Conservation (phyloP, 2,113 vertebrate genomes). For the Pavo muticus region DNA sequence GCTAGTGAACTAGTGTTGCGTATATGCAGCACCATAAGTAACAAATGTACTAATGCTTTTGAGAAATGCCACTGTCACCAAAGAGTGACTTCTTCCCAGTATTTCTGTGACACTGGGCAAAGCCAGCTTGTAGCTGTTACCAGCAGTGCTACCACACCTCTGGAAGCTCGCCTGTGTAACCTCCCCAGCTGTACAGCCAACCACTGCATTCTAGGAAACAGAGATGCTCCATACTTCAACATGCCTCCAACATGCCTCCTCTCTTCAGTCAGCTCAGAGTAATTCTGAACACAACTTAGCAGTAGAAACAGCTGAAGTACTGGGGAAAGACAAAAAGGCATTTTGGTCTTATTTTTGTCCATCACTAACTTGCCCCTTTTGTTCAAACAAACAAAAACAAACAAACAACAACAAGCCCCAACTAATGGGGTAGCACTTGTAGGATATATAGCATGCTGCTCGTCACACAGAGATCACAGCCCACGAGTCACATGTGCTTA, state of each 20-base stretch:
- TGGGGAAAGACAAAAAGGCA: not conserved
- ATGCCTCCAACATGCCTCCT: not conserved
- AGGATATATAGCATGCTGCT: not conserved
- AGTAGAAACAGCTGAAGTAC: not conserved
- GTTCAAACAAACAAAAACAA: too few relatives aligned
- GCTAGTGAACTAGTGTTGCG: not conserved
- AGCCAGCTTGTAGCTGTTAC: not conserved
- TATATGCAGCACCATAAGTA: not conserved
- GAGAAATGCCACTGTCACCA: not conserved
- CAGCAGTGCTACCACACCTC: not conserved
- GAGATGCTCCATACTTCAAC: not conserved
- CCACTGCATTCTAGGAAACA: not conserved
- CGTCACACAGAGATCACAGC: not conserved
- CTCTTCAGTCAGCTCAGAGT: not conserved
- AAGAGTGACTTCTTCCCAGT: not conserved
- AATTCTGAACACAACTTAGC: not conserved
- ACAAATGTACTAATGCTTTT: not conserved
- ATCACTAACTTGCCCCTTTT: not conserved
- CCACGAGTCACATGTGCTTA: not conserved
- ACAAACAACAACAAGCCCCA: too few relatives aligned
- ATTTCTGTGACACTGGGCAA: not conserved
- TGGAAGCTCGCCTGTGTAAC: not conserved
- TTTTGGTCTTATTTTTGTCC: not conserved
- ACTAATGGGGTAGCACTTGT: too few relatives aligned
- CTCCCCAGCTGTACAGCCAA: not conserved